Conservation (phyloP, 2,888 invertebrate species). For the Smittia aterrima region DNA sequence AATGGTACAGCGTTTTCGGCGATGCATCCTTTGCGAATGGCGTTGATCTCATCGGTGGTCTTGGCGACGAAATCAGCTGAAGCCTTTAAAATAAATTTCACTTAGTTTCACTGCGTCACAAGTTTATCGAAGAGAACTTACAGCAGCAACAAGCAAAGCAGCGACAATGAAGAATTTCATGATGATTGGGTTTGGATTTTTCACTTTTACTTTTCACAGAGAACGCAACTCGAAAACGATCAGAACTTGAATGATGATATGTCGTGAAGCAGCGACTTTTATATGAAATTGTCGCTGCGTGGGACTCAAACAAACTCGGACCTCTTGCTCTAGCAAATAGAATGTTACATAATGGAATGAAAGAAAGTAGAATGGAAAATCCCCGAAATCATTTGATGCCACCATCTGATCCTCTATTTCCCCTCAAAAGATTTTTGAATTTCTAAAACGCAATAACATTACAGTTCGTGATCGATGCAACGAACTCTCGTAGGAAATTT, state of each 20-base stretch:
- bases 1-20: constrained; percentile 50
- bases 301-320: neutral
- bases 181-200: neutral
- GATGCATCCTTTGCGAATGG: constrained; percentile 51
- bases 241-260: neutral
- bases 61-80: constrained; percentile 49
- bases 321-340: neutral
- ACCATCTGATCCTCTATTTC: neutral
- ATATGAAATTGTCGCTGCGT: too few species aligned
- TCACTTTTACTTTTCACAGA: neutral
- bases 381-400: neutral
- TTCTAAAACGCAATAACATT: constrained; percentile 7
- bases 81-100: constrained; percentile 1
- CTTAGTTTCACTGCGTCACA: too few species aligned
- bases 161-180: constrained; percentile 12
- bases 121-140: neutral
- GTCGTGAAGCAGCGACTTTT: neutral
- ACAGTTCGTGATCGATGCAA: neutral
- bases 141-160: constrained; percentile 9
- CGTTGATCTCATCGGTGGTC: constrained; percentile 51
- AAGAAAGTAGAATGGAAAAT: neutral
- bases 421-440: neutral
- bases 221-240: neutral
- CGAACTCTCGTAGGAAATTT: neutral
- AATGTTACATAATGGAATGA: neutral